A percentile compares a stretch with the other conserved stretches of the same genome.
These are phyloP conservation scores for Trematomus bernacchii DNA, from an alignment of 2,797 vertebrate species.

Conservation along the genomic window DNA sequence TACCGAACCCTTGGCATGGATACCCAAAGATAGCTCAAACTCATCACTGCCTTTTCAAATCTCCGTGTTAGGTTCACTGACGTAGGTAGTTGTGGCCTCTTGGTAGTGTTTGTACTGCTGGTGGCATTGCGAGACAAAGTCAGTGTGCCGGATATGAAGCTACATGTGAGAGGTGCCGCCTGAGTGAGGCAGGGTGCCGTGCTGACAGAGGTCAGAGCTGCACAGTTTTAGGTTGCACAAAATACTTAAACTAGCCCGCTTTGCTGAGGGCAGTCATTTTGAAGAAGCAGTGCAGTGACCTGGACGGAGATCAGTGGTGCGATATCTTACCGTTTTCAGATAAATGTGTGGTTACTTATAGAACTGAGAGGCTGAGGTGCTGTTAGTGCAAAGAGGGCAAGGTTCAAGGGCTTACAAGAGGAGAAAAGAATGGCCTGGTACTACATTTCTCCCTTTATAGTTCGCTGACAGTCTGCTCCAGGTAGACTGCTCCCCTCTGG, in stretches of 20 bases:
- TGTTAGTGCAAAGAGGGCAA: constrained; percentile 22
- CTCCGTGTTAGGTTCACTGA: constrained; percentile 23
- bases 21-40: constrained; percentile 15
- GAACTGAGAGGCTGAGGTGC: constrained; percentile 27
- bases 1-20: neutral
- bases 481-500: constrained; percentile 73
- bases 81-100: constrained; percentile 9
- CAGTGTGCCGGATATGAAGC: constrained; percentile 53
- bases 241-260: constrained; percentile 27
- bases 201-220: constrained; percentile 58
- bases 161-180: constrained; percentile 55
- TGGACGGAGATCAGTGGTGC: neutral
- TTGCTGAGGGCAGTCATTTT: constrained; percentile 33
- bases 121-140: constrained; percentile 31
- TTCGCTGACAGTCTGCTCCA: constrained; percentile 62
- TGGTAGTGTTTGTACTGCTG: constrained; percentile 43
- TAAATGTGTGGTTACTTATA: constrained; percentile 12
- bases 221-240: constrained; percentile 50
- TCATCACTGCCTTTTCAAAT: constrained; percentile 5
- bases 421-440: constrained; percentile 39
- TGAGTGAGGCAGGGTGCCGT: constrained; percentile 39
- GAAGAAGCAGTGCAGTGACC: constrained; percentile 14
- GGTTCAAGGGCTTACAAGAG: constrained; percentile 18
- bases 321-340: constrained; percentile 6
- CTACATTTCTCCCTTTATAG: constrained; percentile 39